A percentile compares a stretch with the other conserved stretches of the same genome.
Evolutionary conservation across 53 echinoderm and acorn worm species (phyloP).

Genomic region (Paelopatides confundens): DNA sequence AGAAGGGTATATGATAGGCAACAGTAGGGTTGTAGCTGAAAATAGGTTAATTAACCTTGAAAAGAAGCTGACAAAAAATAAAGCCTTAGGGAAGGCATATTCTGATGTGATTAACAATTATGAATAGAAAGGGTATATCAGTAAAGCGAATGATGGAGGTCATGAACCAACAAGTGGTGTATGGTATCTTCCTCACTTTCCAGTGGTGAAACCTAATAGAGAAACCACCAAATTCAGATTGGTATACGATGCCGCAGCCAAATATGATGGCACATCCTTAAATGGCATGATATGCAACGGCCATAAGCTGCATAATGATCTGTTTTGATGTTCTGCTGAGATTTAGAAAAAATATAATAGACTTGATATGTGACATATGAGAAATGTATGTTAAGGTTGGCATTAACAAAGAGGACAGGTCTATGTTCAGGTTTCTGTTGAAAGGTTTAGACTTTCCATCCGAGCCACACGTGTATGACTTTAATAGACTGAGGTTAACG

Average conservation of each 20-base stretch:
- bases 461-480: slow-evolving; percentile 40
- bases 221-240: slow-evolving; percentile 36
- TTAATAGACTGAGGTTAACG: slow-evolving; percentile 43
- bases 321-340: slow-evolving; percentile 29
- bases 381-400: slow-evolving; percentile 27
- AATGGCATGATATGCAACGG: not conserved
- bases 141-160: no score
- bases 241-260: not conserved
- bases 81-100: not conserved
- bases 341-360: slow-evolving; percentile 11
- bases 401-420: slow-evolving; percentile 14
- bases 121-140: not conserved
- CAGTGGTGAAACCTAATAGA: not conserved
- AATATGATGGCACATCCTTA: not conserved
- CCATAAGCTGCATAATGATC: not conserved
- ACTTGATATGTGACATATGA: slow-evolving; percentile 41
- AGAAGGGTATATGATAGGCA: not conserved
- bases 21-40: slow-evolving; percentile 19
- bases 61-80: slow-evolving; percentile 20
- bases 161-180: no score
- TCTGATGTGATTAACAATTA: not conserved
- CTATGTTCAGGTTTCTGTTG: slow-evolving; percentile 53
- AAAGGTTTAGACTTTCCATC: not conserved
- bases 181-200: slow-evolving; percentile 38
- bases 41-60: slow-evolving; percentile 41